These are phyloP conservation scores for Latheticus oryzae DNA, from an alignment of 2,888 invertebrate species.

Conservation along the genomic window DNA sequence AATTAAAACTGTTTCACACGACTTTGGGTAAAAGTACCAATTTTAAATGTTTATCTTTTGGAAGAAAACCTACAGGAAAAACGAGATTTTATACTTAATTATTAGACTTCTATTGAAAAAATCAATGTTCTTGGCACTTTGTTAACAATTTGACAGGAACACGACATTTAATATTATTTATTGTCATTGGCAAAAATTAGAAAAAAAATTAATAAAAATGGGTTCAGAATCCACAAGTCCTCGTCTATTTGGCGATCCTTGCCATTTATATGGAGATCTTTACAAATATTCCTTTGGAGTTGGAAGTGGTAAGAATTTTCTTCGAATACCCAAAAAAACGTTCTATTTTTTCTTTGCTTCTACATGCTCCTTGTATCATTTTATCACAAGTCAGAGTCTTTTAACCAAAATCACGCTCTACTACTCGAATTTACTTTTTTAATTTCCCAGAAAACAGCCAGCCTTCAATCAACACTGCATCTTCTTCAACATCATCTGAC, in stretches of 20 bases:
- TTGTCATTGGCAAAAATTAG: neutral
- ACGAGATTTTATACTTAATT: no score
- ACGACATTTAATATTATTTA: no score
- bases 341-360: no score
- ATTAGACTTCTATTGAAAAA: no score
- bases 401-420: slow-evolving; percentile 91
- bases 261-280: slow-evolving; percentile 9
- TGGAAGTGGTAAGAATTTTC: slow-evolving; percentile 8
- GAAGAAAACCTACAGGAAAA: neutral
- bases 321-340: no score
- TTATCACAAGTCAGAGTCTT: slow-evolving; percentile 69
- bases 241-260: slow-evolving; percentile 10
- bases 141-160: no score
- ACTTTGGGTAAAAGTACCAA: neutral
- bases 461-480: neutral
- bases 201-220: slow-evolving; percentile 15
- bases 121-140: no score
- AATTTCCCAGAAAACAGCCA: no score
- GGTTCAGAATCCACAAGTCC: slow-evolving; percentile 6
- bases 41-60: neutral
- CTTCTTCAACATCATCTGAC: slow-evolving; percentile 8
- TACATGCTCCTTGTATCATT: no score
- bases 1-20: neutral
- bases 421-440: slow-evolving; percentile 67
- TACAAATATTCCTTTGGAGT: slow-evolving; percentile 15